Evolutionary conservation across 2,113 vertebrate species (phyloP), one percentile per base, ranked within the genome.

Genomic region (Tetrao urogallus): DNA sequence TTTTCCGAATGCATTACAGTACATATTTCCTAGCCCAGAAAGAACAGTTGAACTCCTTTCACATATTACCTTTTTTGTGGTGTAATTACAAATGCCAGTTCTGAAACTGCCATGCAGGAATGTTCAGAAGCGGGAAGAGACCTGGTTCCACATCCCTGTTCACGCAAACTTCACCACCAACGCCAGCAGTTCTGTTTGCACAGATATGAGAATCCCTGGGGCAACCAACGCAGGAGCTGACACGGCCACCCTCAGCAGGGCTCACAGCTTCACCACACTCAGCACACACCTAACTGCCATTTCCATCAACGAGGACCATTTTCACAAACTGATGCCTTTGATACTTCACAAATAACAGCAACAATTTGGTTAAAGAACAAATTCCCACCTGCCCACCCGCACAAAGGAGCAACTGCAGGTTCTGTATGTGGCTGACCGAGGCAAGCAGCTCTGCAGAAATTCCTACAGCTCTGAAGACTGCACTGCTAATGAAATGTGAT

Each of bases 61-160:
- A 43, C 40, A 34, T 6, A 42, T 48, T 86, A 50, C 81, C 47
- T 88, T 94, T 94, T 82, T 86, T 52, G 30, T 56, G n/a, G 28
- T 47, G 48, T 87, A 81, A 96, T 91, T 91, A 90, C 73, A 90
- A 94, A 92, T 22, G 67, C 43, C 83, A 80, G 50, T 34, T 63
- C 82, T 63, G 69, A 87, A 88, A 83, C 38, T 73, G 54, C 4
- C 54, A 42, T 11, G 56, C 20, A 47, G 71, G 73, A 78, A 57
- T 22, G 86, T 91, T 36, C 21, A 30, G 32, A 78, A 75, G 88
- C 52, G 14, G n/a, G 72, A 47, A 40, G 65, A 47, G 61, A 82
- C 47, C 60, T 79, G 60, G 2, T 13, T 20, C 69, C 13, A 7
- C 40, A 63, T 10, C 66, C 25, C 11, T 47, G 1, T 48, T 90